Base-by-base conservation (phyloP, 1,140 invertebrate species). In the Antheraea pernyi region DNA sequence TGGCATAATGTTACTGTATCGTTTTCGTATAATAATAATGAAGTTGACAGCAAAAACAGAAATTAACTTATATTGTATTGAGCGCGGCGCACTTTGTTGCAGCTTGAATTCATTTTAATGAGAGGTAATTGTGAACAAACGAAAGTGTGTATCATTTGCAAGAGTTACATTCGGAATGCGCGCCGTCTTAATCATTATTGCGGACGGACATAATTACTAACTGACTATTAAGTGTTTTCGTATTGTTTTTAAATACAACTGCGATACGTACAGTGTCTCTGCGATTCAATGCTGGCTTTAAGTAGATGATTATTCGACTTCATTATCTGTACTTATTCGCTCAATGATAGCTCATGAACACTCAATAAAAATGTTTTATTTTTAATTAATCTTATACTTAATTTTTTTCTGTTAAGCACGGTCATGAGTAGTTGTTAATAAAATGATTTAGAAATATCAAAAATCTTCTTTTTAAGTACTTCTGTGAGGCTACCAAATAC, bases 91-190 rank as follows among this genome's bases (percentile, higher is more conserved):
- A 53, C 46, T 53, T 53, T 53, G 46, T 53, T 53, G 46, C 46
- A 53, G 16, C 46, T 53, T 53, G 46, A 13, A 16, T 53, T 53
- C 0, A 53, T 53, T n/a, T 53, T 53, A 53, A 53, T 53, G 46
- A 53, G 46, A 16, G 46, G 46, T 53, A 53, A 53, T 53, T 53
- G 46, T 53, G 46, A 16, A 53, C 46, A 53, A 53, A 53, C 46
- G 46, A 53, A 53, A 53, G 46, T 53, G 46, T 53, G 46, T 53
- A 53, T 53, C 46, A 53, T 53, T 53, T n/a, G 16, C 46, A 53
- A 53, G 46, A 13, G 46, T 53, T 53, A 11, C 46, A 16, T 53
- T 16, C 46, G 46, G 46, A 53, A 53, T 53, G 46, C 46, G 46
- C 46, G 0, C 46, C 46, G 46, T 53, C 46, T 53, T 53, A 16